These are phyloP conservation scores for Iguana delicatissima DNA, from an alignment of 2,797 vertebrate species.

Conservation along the genomic window DNA sequence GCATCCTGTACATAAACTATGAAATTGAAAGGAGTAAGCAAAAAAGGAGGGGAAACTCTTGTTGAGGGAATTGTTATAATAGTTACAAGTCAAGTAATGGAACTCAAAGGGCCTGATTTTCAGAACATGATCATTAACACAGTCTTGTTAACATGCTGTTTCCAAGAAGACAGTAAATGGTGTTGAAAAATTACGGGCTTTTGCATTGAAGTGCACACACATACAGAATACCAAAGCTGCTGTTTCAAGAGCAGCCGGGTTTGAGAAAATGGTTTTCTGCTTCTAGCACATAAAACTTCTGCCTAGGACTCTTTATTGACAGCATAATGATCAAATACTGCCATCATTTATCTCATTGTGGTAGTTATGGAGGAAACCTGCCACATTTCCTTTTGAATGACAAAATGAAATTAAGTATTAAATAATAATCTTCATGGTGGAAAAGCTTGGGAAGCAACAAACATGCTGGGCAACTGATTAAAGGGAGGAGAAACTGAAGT, in stretches of 20 bases:
- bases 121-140: conserved; percentile 45
- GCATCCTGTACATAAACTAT: conserved; percentile 65
- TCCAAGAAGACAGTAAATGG: conserved; percentile 48
- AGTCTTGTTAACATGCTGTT: conserved; percentile 59
- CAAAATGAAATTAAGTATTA: conserved; percentile 7
- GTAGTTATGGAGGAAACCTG: neutral
- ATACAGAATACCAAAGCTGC: neutral
- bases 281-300: neutral
- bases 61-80: conserved; percentile 72
- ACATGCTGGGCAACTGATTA: conserved; percentile 12
- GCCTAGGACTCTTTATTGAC: neutral
- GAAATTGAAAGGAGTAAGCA: conserved; percentile 66
- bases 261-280: conserved; percentile 18
- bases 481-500: conserved; percentile 6
- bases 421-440: neutral
- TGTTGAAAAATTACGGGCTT: conserved; percentile 41
- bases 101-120: conserved; percentile 62
- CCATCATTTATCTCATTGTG: neutral
- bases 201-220: conserved; percentile 18
- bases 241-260: neutral
- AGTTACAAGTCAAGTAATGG: conserved; percentile 71
- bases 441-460: neutral
- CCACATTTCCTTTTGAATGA: neutral
- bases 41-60: conserved; percentile 40
- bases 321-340: neutral